Evolutionary conservation across 2,797 vertebrate genomes (phyloP).

Genomic region (Otolemur crassicaudatus): DNA sequence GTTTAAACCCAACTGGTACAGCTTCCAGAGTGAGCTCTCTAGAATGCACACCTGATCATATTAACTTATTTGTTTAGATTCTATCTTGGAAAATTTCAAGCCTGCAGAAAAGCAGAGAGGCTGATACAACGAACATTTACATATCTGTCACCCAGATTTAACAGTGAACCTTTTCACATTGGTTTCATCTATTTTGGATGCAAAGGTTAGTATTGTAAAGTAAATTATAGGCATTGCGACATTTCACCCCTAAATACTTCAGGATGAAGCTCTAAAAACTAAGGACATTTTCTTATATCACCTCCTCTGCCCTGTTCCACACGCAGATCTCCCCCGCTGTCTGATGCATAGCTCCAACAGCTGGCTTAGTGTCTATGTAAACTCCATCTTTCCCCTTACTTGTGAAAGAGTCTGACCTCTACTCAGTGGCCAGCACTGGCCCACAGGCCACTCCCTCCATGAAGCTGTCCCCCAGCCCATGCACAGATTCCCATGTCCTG

Average conservation of each 20-base stretch:
- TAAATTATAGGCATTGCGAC: background rate
- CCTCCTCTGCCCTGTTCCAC: background rate
- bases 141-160: background rate
- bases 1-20: too few relatives aligned
- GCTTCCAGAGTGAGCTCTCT: background rate
- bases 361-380: background rate
- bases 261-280: background rate
- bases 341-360: background rate
- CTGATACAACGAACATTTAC: background rate
- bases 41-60: background rate
- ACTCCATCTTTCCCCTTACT: background rate
- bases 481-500: fast-evolving
- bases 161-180: background rate
- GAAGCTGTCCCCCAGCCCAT: background rate
- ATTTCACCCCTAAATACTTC: background rate
- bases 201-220: background rate
- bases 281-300: background rate
- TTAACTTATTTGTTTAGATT: background rate
- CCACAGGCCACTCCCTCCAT: background rate
- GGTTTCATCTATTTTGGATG: background rate
- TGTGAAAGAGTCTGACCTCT: background rate
- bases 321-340: fast-evolving
- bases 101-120: background rate
- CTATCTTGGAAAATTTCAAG: constrained; percentile 19
- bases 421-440: background rate